Evolutionary conservation across 2,797 vertebrate genomes (phyloP).

Genomic region (Platyrinchus mystaceus): DNA sequence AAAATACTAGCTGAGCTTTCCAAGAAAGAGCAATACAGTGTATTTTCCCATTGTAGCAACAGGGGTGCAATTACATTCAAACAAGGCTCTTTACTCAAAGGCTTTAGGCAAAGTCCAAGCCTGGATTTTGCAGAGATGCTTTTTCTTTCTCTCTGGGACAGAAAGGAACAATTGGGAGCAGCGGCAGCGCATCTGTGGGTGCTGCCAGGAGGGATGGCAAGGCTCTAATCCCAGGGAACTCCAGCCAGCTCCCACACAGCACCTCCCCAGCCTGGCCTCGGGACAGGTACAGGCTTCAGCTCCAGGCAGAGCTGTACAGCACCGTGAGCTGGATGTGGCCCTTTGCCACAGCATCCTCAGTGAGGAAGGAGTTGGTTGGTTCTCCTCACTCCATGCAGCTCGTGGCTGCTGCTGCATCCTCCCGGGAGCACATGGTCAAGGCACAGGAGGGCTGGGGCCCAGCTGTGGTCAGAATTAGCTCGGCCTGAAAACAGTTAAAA

Average conservation of each 20-base stretch:
- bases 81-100: slow-evolving; percentile 56
- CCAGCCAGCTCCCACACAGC: neutral
- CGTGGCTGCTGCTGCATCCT: neutral
- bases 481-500: neutral
- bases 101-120: slow-evolving; percentile 58
- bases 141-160: slow-evolving; percentile 34
- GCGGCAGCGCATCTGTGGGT: neutral
- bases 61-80: slow-evolving; percentile 66
- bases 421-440: neutral
- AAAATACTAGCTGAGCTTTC: slow-evolving; percentile 62
- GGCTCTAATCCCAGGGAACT: neutral
- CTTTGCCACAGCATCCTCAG: neutral
- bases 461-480: neutral
- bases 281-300: neutral
- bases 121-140: slow-evolving; percentile 48
- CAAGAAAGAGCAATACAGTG: slow-evolving; percentile 52
- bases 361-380: neutral
- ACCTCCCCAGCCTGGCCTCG: neutral
- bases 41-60: slow-evolving; percentile 65
- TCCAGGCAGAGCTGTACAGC: neutral
- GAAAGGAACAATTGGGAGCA: neutral
- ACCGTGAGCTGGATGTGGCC: neutral
- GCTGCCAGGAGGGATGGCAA: slow-evolving; percentile 6
- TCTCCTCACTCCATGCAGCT: neutral
- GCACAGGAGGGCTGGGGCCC: neutral